These are phyloP conservation scores for Urocitellus parryii DNA, from an alignment of 2,113 vertebrate genomes.

Conservation along the genomic window DNA sequence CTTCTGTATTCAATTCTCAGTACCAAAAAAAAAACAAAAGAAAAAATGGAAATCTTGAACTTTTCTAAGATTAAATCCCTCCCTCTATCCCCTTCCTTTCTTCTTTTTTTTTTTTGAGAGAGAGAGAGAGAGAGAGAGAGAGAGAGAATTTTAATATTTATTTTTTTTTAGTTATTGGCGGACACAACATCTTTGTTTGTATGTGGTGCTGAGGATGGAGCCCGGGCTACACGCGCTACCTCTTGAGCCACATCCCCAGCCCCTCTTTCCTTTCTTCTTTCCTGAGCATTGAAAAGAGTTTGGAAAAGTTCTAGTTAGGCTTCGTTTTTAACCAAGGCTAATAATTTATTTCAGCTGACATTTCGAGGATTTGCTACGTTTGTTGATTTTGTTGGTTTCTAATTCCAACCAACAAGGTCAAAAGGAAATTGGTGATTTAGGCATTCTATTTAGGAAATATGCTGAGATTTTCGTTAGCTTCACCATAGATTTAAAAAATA, in stretches of 20 bases:
- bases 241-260: too few relatives aligned
- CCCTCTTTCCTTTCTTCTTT: background rate
- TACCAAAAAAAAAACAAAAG: too few relatives aligned
- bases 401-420: slow-evolving; percentile 53
- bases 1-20: too few relatives aligned
- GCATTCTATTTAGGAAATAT: slow-evolving; percentile 32
- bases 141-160: too few relatives aligned
- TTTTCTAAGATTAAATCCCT: background rate
- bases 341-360: slow-evolving; percentile 10
- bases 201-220: too few relatives aligned
- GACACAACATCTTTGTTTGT: too few relatives aligned
- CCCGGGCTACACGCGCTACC: too few relatives aligned
- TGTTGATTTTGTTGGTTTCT: slow-evolving; percentile 36
- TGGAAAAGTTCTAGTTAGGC: background rate
- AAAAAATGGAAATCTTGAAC: slow-evolving; percentile 14
- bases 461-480: slow-evolving; percentile 23
- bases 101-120: background rate
- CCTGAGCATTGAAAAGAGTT: background rate
- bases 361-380: slow-evolving; percentile 49
- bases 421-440: slow-evolving; percentile 13
- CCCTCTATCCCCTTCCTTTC: too few relatives aligned
- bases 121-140: too few relatives aligned
- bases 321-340: background rate
- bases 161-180: too few relatives aligned
- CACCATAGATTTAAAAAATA: slow-evolving; percentile 47